These are phyloP conservation scores for Sardinella longiceps DNA, from an alignment of 2,797 vertebrate genomes.

Conservation along the genomic window DNA sequence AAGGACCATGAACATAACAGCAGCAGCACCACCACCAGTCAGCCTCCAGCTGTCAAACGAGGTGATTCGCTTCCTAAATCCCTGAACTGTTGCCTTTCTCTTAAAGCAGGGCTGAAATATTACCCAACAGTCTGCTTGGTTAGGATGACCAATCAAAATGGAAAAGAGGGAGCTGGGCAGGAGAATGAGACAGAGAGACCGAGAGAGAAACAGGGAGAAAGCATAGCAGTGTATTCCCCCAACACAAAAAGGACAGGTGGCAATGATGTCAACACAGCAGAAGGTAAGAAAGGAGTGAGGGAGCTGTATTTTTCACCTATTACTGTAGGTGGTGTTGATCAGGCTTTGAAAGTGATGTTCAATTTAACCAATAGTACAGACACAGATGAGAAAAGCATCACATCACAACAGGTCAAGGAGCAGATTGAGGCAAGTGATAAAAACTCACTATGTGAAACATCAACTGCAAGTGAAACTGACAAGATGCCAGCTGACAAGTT, in stretches of 20 bases:
- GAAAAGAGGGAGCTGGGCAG: conserved; percentile 48
- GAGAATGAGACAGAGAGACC: conserved; percentile 39
- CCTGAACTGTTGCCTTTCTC: conserved; percentile 38
- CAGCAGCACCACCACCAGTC: conserved; percentile 26
- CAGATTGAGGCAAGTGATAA: conserved; percentile 35
- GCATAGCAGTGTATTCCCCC: not conserved
- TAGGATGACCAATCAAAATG: conserved; percentile 63
- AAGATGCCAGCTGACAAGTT: not conserved
- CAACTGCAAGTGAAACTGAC: conserved; percentile 7
- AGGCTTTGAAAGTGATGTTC: conserved; percentile 53
- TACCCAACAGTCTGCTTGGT: conserved; percentile 74
- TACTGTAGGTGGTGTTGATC: conserved; percentile 59
- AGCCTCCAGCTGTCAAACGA: conserved; percentile 45
- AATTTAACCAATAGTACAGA: conserved; percentile 36
- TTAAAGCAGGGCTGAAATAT: conserved; percentile 67
- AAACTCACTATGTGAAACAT: conserved; percentile 41
- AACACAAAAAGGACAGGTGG: conserved; percentile 47
- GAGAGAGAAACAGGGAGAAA: conserved; percentile 18
- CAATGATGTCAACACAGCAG: conserved; percentile 53
- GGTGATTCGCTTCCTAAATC: conserved; percentile 12
- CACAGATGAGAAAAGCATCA: not conserved
- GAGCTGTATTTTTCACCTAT: conserved; percentile 71
- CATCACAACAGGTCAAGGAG: conserved; percentile 17
- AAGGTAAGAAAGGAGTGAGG: conserved; percentile 68
- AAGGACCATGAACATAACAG: conserved; percentile 52